Conservation (phyloP, 2,888 invertebrate species). For the Caenorhabditis doughertyi region DNA sequence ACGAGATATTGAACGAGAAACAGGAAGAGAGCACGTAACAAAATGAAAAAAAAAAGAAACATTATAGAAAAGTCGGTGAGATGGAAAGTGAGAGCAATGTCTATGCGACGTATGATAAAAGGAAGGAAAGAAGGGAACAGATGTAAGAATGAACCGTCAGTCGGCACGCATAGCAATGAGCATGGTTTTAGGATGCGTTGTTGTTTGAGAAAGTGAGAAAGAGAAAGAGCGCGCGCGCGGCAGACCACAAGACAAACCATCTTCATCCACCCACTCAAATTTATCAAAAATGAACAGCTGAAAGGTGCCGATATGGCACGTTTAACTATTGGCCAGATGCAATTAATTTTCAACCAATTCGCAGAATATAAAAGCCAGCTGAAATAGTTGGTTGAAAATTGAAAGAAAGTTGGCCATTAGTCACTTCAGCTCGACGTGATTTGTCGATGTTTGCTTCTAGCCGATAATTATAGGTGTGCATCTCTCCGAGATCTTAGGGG, state of each 20-base stretch:
- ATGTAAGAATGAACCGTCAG: conserved; percentile 10
- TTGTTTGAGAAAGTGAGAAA: neutral
- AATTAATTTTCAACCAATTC: neutral
- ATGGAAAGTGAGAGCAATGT: neutral
- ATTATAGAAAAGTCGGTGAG: neutral
- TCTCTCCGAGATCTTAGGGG: neutral
- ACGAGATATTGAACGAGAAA: neutral
- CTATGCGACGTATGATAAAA: conserved; percentile 30
- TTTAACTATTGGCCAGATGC: neutral
- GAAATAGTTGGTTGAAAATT: neutral
- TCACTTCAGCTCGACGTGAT: neutral
- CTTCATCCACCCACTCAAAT: neutral
- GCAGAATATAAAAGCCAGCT: neutral
- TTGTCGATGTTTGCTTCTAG: neutral
- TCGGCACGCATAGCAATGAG: neutral
- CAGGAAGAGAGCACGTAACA: neutral
- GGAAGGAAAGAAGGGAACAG: neutral
- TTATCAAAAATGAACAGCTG: neutral
- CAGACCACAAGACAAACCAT: neutral
- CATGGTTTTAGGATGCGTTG: neutral
- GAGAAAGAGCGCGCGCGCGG: no score
- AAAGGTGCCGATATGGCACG: neutral
- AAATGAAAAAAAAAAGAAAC: conserved; percentile 1
- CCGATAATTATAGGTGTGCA: conserved; percentile 29
- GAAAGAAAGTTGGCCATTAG: neutral